A percentile compares a stretch with the other conserved stretches of the same genome.
These are phyloP conservation scores for Epinephelus malabaricus DNA, from an alignment of 2,797 vertebrate species.

Conservation along the genomic window DNA sequence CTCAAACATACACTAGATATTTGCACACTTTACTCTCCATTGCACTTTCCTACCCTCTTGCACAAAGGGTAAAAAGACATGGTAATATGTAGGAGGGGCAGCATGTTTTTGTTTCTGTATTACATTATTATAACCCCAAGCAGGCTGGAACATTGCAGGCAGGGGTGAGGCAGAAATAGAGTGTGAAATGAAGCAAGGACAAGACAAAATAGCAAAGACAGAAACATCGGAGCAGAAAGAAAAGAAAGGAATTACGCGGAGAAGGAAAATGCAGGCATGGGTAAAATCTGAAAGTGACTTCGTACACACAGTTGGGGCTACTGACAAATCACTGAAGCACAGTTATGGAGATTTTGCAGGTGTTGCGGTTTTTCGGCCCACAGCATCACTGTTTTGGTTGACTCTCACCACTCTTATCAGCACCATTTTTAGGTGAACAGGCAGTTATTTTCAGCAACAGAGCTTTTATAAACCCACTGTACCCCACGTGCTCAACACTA, in stretches of 20 bases:
- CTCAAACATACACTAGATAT: slow-evolving; percentile 17
- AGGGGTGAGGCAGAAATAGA: neutral
- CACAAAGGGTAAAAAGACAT: slow-evolving; percentile 15
- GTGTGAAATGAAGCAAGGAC: slow-evolving; percentile 32
- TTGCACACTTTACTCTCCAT: slow-evolving; percentile 1
- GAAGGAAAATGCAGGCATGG: slow-evolving; percentile 14
- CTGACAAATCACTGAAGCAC: slow-evolving; percentile 6
- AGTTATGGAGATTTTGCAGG: slow-evolving; percentile 1
- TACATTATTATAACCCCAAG: slow-evolving; percentile 8
- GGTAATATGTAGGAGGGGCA: neutral
- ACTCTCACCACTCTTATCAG: neutral
- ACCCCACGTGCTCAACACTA: neutral
- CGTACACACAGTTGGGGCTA: slow-evolving; percentile 25
- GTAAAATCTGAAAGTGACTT: slow-evolving; percentile 9
- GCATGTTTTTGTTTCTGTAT: slow-evolving; percentile 10
- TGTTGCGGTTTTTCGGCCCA: neutral
- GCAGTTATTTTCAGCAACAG: neutral
- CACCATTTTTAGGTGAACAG: slow-evolving; percentile 3
- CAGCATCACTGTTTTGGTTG: neutral
- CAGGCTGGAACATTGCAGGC: slow-evolving; percentile 4
- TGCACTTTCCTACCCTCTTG: neutral
- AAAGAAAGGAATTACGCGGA: neutral
- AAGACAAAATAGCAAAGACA: slow-evolving; percentile 16
- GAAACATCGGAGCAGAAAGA: slow-evolving; percentile 14
- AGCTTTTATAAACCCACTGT: neutral